phyloP scores from a whole-genome alignment of 2,113 vertebrate genomes.

The Aptenodytes patagonicus region DNA sequence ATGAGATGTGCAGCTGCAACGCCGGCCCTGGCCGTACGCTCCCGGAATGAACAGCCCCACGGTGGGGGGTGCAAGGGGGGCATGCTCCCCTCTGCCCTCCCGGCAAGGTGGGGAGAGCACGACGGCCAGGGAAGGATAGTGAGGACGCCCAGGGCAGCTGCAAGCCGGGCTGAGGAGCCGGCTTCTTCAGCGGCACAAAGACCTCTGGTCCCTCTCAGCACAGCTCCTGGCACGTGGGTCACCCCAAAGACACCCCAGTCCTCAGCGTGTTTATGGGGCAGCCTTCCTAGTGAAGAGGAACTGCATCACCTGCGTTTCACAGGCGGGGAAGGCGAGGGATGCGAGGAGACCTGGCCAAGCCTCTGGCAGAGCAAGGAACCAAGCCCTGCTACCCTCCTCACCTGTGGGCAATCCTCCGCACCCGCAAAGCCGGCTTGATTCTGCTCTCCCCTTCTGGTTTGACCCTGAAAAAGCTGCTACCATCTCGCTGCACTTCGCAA shows the following conservation, averaged over 20 bases:
- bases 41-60: accelerated
- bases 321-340: not conserved
- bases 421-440: not conserved
- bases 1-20: not conserved
- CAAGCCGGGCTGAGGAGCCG: not conserved
- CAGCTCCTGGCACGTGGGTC: accelerated
- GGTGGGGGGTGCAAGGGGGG: too few species aligned
- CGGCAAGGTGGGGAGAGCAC: accelerated
- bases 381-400: not conserved
- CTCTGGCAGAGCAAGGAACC: too few species aligned
- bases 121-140: accelerated
- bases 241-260: not conserved
- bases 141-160: not conserved
- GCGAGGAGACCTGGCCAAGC: accelerated
- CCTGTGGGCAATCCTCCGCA: accelerated
- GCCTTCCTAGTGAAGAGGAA: not conserved
- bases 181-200: not conserved
- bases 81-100: not conserved
- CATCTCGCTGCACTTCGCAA: accelerated
- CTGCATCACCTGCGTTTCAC: not conserved
- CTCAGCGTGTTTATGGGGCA: accelerated
- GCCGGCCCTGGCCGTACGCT: accelerated
- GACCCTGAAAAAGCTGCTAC: not conserved
- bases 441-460: not conserved
- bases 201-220: not conserved